phyloP scores from a whole-genome alignment of 2,888 invertebrate genomes.

The Tinea pellionella region DNA sequence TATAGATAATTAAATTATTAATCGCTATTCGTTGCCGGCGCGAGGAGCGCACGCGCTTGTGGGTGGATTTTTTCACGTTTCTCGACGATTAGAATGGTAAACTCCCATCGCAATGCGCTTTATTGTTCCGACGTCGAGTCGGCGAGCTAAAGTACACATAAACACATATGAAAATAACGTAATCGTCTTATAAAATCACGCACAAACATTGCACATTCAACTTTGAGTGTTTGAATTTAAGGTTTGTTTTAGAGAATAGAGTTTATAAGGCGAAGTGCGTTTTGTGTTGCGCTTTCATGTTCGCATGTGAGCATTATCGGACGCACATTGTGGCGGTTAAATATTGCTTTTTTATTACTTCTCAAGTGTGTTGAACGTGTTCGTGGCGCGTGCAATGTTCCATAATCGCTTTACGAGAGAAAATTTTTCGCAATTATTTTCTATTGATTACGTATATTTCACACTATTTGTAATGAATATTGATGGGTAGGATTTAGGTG shows the following conservation, averaged over 20 bases:
- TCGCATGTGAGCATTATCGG: constrained; percentile 15
- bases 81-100: constrained; percentile 50
- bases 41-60: constrained; percentile 49
- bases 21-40: constrained; percentile 31
- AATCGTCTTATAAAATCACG: constrained; percentile 6
- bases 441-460: neutral
- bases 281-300: neutral
- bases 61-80: constrained; percentile 66
- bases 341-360: constrained; percentile 17
- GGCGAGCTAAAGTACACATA: constrained; percentile 14
- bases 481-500: neutral
- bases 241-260: neutral
- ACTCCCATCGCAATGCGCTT: constrained; percentile 41
- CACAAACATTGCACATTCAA: neutral
- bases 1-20: constrained; percentile 24
- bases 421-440: neutral
- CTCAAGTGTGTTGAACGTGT: constrained; percentile 14
- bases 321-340: constrained; percentile 16
- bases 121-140: constrained; percentile 32
- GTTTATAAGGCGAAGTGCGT: neutral
- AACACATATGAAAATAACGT: neutral
- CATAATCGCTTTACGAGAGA: constrained; percentile 1
- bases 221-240: neutral
- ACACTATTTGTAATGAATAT: neutral
- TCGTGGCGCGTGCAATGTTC: constrained; percentile 12